phyloP scores from a whole-genome alignment of 2,888 invertebrate species.

The Coronaproctus castanopsis region DNA sequence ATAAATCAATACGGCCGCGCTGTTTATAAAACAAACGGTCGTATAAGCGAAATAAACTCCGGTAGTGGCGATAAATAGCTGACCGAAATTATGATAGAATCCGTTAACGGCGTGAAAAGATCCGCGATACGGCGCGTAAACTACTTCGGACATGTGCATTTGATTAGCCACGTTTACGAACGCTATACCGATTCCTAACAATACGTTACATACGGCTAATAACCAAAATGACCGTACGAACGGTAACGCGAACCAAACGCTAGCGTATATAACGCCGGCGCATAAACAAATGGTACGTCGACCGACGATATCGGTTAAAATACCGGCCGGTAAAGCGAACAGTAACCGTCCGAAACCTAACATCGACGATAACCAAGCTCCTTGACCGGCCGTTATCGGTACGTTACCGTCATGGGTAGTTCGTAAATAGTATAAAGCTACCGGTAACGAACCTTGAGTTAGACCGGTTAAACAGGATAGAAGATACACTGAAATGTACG shows the following conservation, averaged over 20 bases:
- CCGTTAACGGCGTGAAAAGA: background rate
- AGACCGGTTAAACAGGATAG: too few species aligned
- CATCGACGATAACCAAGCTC: background rate
- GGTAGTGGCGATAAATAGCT: background rate
- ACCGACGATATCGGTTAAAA: background rate
- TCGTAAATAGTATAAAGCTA: too few species aligned
- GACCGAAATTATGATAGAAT: background rate
- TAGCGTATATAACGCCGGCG: background rate
- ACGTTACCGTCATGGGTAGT: too few species aligned
- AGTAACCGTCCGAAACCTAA: background rate
- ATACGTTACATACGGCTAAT: background rate
- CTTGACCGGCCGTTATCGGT: background rate
- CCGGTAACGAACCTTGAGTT: too few species aligned
- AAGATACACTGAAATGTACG: too few species aligned
- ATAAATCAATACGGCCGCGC: background rate
- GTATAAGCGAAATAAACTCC: background rate
- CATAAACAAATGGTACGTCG: background rate
- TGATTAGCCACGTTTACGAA: background rate
- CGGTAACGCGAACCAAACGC: background rate
- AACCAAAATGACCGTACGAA: background rate
- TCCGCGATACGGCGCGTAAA: background rate
- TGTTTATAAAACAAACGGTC: background rate
- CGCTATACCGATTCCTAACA: background rate
- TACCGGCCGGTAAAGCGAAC: background rate
- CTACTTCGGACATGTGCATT: background rate